Conservation (phyloP, 2,797 vertebrate genomes). For the Sparidentex hasta region DNA sequence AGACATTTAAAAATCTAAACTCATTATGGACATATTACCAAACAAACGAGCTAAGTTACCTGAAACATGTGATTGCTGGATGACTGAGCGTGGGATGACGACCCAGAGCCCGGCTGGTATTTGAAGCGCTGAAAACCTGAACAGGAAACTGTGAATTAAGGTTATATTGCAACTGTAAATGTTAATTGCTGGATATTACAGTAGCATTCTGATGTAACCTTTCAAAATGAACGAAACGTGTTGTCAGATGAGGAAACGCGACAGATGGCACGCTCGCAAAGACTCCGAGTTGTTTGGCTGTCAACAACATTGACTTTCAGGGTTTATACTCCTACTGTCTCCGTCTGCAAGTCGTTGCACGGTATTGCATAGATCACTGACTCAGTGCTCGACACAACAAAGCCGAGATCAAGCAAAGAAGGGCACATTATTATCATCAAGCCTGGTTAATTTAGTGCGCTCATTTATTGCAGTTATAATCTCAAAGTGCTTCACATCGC, state of each 20-base stretch:
- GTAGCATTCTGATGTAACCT: slow-evolving; percentile 33
- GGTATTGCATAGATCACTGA: slow-evolving; percentile 13
- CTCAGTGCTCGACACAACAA: slow-evolving; percentile 25
- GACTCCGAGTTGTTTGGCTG: slow-evolving; percentile 8
- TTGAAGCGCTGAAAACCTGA: background rate
- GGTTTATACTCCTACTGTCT: slow-evolving; percentile 29
- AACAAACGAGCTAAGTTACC: too few relatives aligned
- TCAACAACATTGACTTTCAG: slow-evolving; percentile 19
- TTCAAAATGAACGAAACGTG: slow-evolving; percentile 1
- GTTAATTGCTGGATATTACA: slow-evolving; percentile 9
- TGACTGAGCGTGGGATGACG: background rate
- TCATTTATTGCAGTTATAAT: background rate
- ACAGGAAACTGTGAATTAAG: background rate
- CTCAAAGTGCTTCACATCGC: slow-evolving; percentile 7
- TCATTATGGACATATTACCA: background rate
- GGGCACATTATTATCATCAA: slow-evolving; percentile 1
- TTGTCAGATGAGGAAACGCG: slow-evolving; percentile 26
- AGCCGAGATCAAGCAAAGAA: slow-evolving; percentile 15
- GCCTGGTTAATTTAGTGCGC: background rate
- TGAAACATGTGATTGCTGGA: background rate
- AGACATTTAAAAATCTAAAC: background rate
- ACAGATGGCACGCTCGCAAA: slow-evolving; percentile 11
- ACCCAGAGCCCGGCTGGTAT: background rate
- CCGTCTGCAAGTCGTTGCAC: slow-evolving; percentile 20
- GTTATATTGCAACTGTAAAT: background rate